Evolutionary conservation across 2,113 vertebrate genomes (phyloP), one percentile per base, ranked within the genome.

Genomic region (Saccopteryx leptura): DNA sequence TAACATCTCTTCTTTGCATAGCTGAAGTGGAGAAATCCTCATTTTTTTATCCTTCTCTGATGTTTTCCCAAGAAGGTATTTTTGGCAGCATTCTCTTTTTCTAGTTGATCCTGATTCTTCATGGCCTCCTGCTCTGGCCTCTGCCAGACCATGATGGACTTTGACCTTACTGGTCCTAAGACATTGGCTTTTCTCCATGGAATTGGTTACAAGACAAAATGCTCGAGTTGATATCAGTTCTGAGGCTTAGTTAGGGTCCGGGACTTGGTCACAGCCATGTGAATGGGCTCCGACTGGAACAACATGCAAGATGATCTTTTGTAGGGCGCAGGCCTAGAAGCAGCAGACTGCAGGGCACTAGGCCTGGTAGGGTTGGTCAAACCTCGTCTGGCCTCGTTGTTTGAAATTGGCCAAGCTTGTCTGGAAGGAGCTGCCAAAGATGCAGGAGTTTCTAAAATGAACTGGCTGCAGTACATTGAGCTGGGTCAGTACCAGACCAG

Each of bases 81-180:
- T 33, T 95, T 88, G 75, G 96, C 94, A 7, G 96, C 92, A 5
- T 95, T 92, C 58, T 97, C 90, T 2, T 72, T 54, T 18, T 96
- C 78, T 11, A 52, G 13, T 19, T 96, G 97, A 13, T 92, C 96
- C 31, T 72, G 4, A 65, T 14, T 96, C 61, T 98, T 97, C 93
- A 97, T 92, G 9, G 66, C 82, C 54, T 97, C 85, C 0, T 82
- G 6, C 63, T 95, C 69, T 18, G 95, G 95, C n/a, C 87, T 84
- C 84, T 97, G 97, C 33, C 96, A 75, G 1, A 69, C 0, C 3
- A 91, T 84, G 79, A 98, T 95, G 33, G 96, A 94, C 8, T 4
- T 93, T 3, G 97, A 98, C 60, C 94, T 66, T 0, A 95, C 91
- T 19, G 95, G 93, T 58, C 75, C 81, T 7, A 60, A 66, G 18